A percentile compares a stretch with the other conserved stretches of the same genome.
These are phyloP conservation scores for Spinibarbus caldwelli DNA, from an alignment of 2,797 vertebrate genomes.

Conservation along the genomic window DNA sequence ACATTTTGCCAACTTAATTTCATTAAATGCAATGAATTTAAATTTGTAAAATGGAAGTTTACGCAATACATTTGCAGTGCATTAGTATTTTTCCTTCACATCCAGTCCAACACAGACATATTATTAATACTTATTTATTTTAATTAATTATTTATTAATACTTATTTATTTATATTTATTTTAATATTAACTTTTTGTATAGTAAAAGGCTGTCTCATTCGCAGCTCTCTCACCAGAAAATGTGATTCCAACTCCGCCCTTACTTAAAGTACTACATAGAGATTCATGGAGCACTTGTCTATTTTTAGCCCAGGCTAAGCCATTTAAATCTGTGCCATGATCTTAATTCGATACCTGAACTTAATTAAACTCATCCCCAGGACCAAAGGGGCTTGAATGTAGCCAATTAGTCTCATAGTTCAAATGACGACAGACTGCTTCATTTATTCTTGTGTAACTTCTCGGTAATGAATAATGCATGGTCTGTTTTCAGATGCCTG, in stretches of 20 bases:
- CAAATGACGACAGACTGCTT: constrained; percentile 52
- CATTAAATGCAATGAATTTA: background rate
- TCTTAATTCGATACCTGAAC: constrained; percentile 74
- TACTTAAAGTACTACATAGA: constrained; percentile 59
- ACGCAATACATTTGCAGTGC: background rate
- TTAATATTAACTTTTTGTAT: background rate
- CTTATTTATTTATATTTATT: background rate
- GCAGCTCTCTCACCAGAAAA: constrained; percentile 34
- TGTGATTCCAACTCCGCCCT: constrained; percentile 53
- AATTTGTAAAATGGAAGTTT: background rate
- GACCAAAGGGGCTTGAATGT: constrained; percentile 62
- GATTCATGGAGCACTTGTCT: constrained; percentile 63
- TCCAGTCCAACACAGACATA: background rate
- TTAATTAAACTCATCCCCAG: constrained; percentile 68
- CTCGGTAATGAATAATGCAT: constrained; percentile 45
- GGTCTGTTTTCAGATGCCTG: constrained; percentile 15
- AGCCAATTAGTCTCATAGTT: constrained; percentile 51
- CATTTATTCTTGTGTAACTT: constrained; percentile 51
- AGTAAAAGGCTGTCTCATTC: background rate
- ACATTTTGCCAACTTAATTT: background rate
- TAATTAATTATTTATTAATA: no score
- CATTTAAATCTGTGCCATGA: constrained; percentile 69
- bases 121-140: background rate
- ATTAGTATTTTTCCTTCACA: background rate
- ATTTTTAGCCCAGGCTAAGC: constrained; percentile 70